phyloP scores from a whole-genome alignment of 2,888 invertebrate genomes.

The Stenolophus ochropezus region DNA sequence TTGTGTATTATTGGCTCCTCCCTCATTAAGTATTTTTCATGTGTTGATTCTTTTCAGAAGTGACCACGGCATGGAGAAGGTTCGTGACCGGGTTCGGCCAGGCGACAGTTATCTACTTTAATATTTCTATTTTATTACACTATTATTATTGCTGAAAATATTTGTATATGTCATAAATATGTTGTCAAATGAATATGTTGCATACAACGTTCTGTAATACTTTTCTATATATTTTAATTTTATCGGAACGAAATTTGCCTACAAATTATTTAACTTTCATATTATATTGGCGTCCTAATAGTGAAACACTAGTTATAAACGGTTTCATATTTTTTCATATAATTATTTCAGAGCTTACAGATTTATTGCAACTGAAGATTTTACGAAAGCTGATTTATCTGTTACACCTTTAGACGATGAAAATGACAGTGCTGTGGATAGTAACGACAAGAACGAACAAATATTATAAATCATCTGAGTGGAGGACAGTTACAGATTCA shows the following conservation, averaged over 20 bases:
- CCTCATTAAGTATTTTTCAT: too few species aligned
- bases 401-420: slow-evolving; percentile 62
- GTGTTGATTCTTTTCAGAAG: too few species aligned
- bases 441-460: slow-evolving; percentile 26
- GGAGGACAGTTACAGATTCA: slow-evolving; percentile 34
- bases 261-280: neutral
- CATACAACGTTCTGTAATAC: neutral
- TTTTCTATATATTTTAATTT: neutral
- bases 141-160: too few species aligned
- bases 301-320: slow-evolving; percentile 55
- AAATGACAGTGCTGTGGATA: slow-evolving; percentile 18
- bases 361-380: slow-evolving; percentile 62
- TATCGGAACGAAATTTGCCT: neutral
- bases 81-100: too few species aligned
- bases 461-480: slow-evolving; percentile 34
- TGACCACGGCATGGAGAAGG: too few species aligned
- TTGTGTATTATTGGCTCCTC: too few species aligned
- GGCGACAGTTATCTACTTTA: too few species aligned
- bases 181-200: neutral
- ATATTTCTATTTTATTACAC: too few species aligned
- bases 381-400: slow-evolving; percentile 62
- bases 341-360: slow-evolving; percentile 59
- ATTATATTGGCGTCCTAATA: slow-evolving; percentile 54
- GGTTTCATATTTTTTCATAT: slow-evolving; percentile 43
- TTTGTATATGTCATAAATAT: too few species aligned